phyloP scores from a whole-genome alignment of 1,140 invertebrate species.

The Metopolophium dirhodum region DNA sequence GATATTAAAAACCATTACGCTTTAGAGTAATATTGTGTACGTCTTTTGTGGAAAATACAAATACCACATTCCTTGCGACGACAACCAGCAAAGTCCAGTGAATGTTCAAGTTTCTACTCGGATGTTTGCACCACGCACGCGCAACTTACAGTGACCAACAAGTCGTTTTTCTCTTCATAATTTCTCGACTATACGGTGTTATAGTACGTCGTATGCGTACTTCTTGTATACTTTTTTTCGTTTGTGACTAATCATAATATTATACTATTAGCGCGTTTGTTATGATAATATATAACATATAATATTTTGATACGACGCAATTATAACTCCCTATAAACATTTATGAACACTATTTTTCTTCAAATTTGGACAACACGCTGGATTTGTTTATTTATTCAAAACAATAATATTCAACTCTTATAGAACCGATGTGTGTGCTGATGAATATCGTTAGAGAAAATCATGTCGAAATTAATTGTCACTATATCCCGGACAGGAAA shows the following conservation, averaged over 20 bases:
- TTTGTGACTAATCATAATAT: background rate
- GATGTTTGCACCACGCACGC: background rate
- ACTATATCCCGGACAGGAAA: background rate
- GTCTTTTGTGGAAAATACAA: background rate
- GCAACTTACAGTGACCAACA: background rate
- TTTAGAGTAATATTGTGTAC: background rate
- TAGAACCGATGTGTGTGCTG: background rate
- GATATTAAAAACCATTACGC: background rate
- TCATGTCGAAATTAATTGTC: background rate
- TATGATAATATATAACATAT: background rate
- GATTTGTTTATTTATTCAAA: background rate
- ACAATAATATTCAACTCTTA: background rate
- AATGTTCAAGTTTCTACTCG: background rate
- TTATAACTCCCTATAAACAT: background rate
- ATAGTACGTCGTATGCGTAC: background rate
- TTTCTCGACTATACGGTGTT: background rate
- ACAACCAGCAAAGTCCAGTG: background rate
- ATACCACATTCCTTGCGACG: background rate
- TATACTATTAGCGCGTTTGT: background rate
- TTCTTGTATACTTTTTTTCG: background rate
- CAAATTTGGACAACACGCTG: background rate
- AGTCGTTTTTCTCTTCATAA: background rate
- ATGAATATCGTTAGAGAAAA: background rate
- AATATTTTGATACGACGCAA: background rate
- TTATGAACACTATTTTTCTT: background rate